Base-by-base conservation (phyloP, 2,888 invertebrate species). In the Acronicta alni region DNA sequence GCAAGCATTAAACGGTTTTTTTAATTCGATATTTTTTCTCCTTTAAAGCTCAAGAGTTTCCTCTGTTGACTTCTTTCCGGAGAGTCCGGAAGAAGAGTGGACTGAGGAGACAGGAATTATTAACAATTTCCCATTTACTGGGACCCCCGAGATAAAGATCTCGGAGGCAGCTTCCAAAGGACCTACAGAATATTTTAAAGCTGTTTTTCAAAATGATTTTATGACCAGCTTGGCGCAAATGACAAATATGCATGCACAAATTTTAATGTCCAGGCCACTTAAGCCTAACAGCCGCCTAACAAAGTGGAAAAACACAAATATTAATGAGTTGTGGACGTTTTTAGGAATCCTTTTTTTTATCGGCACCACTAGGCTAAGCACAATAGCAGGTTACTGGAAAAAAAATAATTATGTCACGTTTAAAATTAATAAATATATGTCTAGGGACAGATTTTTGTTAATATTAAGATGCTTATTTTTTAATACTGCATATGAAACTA, bases 401-500 rank as follows among this genome's bases (percentile, higher is more conserved):
- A 10, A 38, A 39, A 18, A n/a, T 20, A 17, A 4, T 10, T 32
- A 42, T 0, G 17, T 52, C 0, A 41, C 43, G 42, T 41, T 48
- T 14, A 20, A 53, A 10, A 9, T 62, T 0, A 37, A 18, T 10
- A 42, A 62, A 26, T 53, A 49, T 20, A 62, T 62, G 57, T 42
- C 37, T 2, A 41, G 57, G 30, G 57, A 62, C 18, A 47, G 53
- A 38, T 57, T 62, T 43, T 9, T 48, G 0, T 14, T 62, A 26
- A 45, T 57, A 3, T 32, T 62, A 44, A 46, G 62, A 32, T 54
- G 49, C 12, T 10, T 52, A 14, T 56, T 42, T 38, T 48, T 47
- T 17, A 20, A 48, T 14, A 35, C 14, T 9, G n/a, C 26, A 26
- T 26, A 26, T 26, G 26, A 26, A 26, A 3, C 23, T 23, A 23